These are phyloP conservation scores for Melanostoma mellinum DNA, from an alignment of 2,888 invertebrate genomes.

Conservation along the genomic window DNA sequence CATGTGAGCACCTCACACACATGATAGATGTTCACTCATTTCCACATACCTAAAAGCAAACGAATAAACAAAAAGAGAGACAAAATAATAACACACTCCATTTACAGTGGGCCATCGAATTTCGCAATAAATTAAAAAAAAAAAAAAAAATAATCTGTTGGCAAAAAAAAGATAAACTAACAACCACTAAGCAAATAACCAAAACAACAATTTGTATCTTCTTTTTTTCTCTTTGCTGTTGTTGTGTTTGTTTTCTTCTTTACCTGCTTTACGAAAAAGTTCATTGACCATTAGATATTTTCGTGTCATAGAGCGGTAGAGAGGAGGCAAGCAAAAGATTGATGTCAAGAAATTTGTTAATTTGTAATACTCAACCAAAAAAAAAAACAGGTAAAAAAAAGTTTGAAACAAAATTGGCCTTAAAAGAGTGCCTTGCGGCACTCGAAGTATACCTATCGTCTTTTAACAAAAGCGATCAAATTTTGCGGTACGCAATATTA, in stretches of 20 bases:
- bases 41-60: conserved; percentile 31
- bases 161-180: neutral
- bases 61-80: neutral
- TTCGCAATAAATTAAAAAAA: conserved; percentile 46
- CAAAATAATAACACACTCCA: conserved; percentile 50
- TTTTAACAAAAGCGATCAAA: neutral
- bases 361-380: conserved; percentile 13
- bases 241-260: conserved; percentile 3
- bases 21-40: conserved; percentile 46
- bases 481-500: conserved; percentile 28
- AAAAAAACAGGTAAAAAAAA: neutral
- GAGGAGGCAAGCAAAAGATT: conserved; percentile 17
- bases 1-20: conserved; percentile 51
- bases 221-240: neutral
- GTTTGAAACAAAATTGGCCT: conserved; percentile 30
- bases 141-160: conserved; percentile 31
- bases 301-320: conserved; percentile 25
- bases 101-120: conserved; percentile 60
- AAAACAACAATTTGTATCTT: conserved; percentile 30
- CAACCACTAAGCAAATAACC: conserved; percentile 28
- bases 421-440: conserved; percentile 47
- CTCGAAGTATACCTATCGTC: neutral
- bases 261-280: conserved; percentile 50
- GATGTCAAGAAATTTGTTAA: conserved; percentile 55
- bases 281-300: conserved; percentile 66